phyloP scores from a whole-genome alignment of 2,113 vertebrate species.

The Etheostoma spectabile region DNA sequence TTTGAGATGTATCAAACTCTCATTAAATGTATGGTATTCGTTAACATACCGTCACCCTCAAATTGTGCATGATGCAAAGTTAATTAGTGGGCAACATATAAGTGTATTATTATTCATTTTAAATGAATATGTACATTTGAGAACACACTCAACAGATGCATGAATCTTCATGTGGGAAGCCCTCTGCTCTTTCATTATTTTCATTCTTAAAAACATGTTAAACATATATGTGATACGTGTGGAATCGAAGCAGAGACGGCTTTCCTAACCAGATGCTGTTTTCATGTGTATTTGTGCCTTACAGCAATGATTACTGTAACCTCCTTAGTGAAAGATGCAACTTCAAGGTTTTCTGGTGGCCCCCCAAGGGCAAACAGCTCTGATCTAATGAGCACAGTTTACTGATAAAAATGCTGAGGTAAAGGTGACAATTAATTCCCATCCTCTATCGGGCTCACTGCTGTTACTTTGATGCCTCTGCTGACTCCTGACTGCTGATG shows the following conservation, averaged over 20 bases:
- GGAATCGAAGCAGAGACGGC: background rate
- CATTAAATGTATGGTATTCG: no score
- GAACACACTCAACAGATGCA: background rate
- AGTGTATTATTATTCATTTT: background rate
- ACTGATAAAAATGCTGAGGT: slow-evolving; percentile 29
- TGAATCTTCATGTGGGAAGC: background rate
- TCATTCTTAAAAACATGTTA: background rate
- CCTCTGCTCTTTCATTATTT: background rate
- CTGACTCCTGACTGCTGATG: slow-evolving; percentile 43
- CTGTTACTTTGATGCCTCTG: slow-evolving; percentile 49
- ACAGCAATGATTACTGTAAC: background rate
- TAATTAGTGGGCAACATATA: no score
- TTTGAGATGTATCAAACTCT: background rate
- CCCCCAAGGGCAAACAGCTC: slow-evolving; percentile 18
- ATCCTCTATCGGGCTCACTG: slow-evolving; percentile 3
- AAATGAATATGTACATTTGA: background rate
- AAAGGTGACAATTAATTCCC: slow-evolving; percentile 48
- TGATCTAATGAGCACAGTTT: slow-evolving; percentile 42
- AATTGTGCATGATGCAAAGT: no score
- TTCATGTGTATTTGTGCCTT: slow-evolving; percentile 5
- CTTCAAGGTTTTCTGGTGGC: slow-evolving; percentile 21
- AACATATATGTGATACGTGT: background rate
- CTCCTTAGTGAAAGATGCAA: slow-evolving; percentile 11
- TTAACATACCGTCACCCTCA: no score
- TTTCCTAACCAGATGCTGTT: background rate